These are phyloP conservation scores for Apis laboriosa DNA, from an alignment of 1,140 invertebrate species.

Conservation along the genomic window DNA sequence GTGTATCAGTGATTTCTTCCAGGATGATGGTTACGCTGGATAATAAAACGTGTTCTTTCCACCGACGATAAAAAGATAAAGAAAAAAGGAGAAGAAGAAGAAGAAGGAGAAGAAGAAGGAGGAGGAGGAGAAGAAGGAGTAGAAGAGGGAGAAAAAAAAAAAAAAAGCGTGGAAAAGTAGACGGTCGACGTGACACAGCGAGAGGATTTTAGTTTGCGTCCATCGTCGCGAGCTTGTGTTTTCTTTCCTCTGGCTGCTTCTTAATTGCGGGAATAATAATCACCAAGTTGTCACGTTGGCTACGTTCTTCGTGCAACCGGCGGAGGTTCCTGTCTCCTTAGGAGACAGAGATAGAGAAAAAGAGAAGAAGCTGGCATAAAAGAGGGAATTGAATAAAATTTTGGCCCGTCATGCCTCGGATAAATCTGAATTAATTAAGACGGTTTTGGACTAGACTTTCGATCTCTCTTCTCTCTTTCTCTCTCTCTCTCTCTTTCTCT, in stretches of 20 bases:
- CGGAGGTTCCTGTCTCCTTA: constrained; percentile 1
- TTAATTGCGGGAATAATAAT: constrained; percentile 68
- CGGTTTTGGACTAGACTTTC: constrained; percentile 71
- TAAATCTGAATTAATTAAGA: constrained; percentile 80
- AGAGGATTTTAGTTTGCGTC: constrained; percentile 45
- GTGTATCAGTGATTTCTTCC: constrained; percentile 47
- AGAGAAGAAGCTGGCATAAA: constrained; percentile 66
- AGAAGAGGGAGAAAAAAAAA: not conserved
- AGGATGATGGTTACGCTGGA: constrained; percentile 56
- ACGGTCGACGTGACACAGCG: constrained; percentile 13
- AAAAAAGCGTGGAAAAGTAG: constrained; percentile 1
- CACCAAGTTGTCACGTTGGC: constrained; percentile 52
- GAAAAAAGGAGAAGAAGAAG: not conserved
- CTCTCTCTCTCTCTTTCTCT: not conserved
- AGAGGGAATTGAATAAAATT: constrained; percentile 78
- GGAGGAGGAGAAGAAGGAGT: not conserved
- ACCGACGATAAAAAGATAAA: constrained; percentile 28
- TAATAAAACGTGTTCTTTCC: constrained; percentile 58
- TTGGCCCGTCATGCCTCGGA: constrained; percentile 76
- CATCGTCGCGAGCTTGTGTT: constrained; percentile 25
- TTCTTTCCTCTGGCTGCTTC: constrained; percentile 35
- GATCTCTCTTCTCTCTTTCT: constrained; percentile 39
- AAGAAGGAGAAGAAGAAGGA: not conserved
- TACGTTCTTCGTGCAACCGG: constrained; percentile 24
- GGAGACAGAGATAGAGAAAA: constrained; percentile 29